A percentile compares a stretch with the other conserved stretches of the same genome.
These are phyloP conservation scores for Cochlearius cochlearius DNA, from an alignment of 2,113 vertebrate genomes.

Conservation along the genomic window DNA sequence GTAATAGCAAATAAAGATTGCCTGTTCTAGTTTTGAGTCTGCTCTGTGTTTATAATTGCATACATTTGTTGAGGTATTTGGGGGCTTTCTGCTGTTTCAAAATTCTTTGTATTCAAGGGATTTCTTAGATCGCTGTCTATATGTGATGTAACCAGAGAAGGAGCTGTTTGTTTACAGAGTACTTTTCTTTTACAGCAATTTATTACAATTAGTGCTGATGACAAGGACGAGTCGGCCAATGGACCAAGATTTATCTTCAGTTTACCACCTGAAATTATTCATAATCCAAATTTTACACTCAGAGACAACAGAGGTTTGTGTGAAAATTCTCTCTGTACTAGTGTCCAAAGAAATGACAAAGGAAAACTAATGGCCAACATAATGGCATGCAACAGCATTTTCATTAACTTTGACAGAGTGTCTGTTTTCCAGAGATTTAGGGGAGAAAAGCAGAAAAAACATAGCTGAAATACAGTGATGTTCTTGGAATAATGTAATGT, in stretches of 20 bases:
- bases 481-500: neutral
- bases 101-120: neutral
- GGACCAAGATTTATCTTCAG: slow-evolving; percentile 91
- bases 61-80: neutral
- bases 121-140: neutral
- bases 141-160: neutral
- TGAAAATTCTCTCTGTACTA: neutral
- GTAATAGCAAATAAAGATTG: neutral
- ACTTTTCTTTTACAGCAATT: slow-evolving; percentile 78
- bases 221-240: slow-evolving; percentile 92
- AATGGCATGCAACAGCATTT: neutral
- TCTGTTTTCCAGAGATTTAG: neutral
- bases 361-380: neutral
- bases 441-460: neutral
- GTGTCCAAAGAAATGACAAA: neutral
- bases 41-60: neutral
- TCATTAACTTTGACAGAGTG: neutral
- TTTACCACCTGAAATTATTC: slow-evolving; percentile 86
- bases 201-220: slow-evolving; percentile 89
- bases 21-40: neutral
- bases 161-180: slow-evolving; percentile 40
- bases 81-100: neutral
- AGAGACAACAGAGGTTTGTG: slow-evolving; percentile 91
- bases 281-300: slow-evolving; percentile 96
- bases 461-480: neutral